phyloP scores from a whole-genome alignment of 2,113 vertebrate species.

The Austrofundulus limnaeus region DNA sequence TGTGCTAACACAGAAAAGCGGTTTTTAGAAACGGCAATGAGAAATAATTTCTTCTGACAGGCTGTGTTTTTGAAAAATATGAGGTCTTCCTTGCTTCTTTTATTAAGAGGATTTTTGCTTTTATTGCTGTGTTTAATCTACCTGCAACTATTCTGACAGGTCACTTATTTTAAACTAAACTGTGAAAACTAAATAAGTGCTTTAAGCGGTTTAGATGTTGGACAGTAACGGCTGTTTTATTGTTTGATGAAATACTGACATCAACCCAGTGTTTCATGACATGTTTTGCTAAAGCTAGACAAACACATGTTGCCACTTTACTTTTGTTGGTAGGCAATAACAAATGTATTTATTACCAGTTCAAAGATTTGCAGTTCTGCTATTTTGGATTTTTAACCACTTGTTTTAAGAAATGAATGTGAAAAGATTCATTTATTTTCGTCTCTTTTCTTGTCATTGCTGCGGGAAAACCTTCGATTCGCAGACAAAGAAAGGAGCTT shows the following conservation, averaged over 20 bases:
- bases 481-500: not conserved
- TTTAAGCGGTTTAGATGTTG: no score
- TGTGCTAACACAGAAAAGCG: not conserved
- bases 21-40: not conserved
- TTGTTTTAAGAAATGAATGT: not conserved
- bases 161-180: no score
- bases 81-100: not conserved
- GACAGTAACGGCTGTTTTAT: no score
- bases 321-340: no score
- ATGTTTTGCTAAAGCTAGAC: no score
- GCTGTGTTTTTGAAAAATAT: not conserved
- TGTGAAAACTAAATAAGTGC: no score
- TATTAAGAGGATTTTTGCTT: not conserved
- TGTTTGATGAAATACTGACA: no score
- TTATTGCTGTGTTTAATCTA: not conserved
- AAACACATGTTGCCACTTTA: no score
- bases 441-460: not conserved
- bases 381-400: no score
- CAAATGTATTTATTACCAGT: no score
- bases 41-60: not conserved
- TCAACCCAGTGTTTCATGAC: no score
- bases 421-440: not conserved
- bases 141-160: not conserved
- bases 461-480: not conserved
- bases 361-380: no score